Percentiles rank a stretch among this genome's conserved stretches.
Evolutionary conservation across 2,888 invertebrate genomes (phyloP).

Genomic region (Pimpla rufipes): DNA sequence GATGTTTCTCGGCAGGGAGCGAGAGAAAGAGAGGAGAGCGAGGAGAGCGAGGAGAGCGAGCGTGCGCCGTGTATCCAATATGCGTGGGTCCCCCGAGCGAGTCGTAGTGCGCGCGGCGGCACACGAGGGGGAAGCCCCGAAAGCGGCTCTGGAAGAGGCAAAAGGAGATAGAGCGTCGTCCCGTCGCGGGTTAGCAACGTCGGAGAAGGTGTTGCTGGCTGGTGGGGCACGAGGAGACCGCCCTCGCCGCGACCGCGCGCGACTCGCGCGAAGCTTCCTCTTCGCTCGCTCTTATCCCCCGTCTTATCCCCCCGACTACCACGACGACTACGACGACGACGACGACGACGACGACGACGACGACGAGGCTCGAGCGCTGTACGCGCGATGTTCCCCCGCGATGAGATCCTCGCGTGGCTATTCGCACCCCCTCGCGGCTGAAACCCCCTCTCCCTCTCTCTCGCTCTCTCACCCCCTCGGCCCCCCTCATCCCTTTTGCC

Average conservation of each 20-base stretch:
- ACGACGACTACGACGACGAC: no score
- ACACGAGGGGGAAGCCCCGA: background rate
- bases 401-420: constrained; percentile 62
- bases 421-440: constrained; percentile 52
- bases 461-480: constrained; percentile 62
- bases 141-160: background rate
- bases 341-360: no score
- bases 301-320: constrained; percentile 53
- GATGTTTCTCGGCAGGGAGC: background rate
- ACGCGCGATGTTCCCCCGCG: constrained; percentile 50
- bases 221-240: constrained; percentile 78
- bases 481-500: constrained; percentile 71
- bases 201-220: constrained; percentile 78
- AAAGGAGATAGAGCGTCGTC: background rate
- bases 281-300: constrained; percentile 65
- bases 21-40: background rate
- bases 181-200: constrained; percentile 51
- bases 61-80: constrained; percentile 32
- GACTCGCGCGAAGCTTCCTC: constrained; percentile 55
- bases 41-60: background rate
- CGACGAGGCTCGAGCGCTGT: constrained; percentile 2
- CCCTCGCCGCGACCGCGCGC: constrained; percentile 66
- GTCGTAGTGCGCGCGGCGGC: background rate
- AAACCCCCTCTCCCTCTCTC: constrained; percentile 60
- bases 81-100: constrained; percentile 53